phyloP scores from a whole-genome alignment of 2,113 vertebrate genomes.

The Balaenoptera acutorostrata region DNA sequence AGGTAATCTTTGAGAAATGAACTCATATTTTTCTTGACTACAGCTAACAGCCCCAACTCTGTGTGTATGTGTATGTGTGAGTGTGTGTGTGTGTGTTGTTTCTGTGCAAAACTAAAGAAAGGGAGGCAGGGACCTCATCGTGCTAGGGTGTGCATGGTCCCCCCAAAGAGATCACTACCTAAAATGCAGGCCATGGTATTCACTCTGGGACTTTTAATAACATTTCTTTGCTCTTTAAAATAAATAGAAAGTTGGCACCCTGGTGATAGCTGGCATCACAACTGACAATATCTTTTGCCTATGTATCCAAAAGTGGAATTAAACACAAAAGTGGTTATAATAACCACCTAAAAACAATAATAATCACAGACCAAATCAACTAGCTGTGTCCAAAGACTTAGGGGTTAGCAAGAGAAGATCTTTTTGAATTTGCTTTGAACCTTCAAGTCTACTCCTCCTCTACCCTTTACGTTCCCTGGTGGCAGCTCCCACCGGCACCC shows the following conservation, averaged over 20 bases:
- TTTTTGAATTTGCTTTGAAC: background rate
- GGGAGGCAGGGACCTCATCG: background rate
- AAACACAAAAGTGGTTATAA: constrained; percentile 6
- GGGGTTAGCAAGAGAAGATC: background rate
- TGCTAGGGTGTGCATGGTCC: background rate
- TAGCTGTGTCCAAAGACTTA: background rate
- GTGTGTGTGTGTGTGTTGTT: background rate
- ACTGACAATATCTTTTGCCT: background rate
- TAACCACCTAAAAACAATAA: background rate
- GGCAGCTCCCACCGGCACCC: background rate
- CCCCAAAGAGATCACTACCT: background rate
- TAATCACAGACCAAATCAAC: background rate
- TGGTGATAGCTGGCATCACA: background rate
- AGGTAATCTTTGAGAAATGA: background rate
- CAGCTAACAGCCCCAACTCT: background rate
- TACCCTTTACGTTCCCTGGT: background rate
- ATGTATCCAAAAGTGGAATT: background rate
- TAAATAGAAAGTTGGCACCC: background rate
- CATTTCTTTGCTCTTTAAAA: background rate
- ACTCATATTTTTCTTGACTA: background rate
- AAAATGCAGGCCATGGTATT: background rate
- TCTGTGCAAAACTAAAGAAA: background rate
- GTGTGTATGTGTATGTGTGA: background rate
- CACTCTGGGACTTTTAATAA: background rate
- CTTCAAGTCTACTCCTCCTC: background rate